Percentiles rank a stretch among this genome's conserved stretches.
Evolutionary conservation across 2,888 invertebrate genomes (phyloP).

Genomic region (Spodoptera littoralis): DNA sequence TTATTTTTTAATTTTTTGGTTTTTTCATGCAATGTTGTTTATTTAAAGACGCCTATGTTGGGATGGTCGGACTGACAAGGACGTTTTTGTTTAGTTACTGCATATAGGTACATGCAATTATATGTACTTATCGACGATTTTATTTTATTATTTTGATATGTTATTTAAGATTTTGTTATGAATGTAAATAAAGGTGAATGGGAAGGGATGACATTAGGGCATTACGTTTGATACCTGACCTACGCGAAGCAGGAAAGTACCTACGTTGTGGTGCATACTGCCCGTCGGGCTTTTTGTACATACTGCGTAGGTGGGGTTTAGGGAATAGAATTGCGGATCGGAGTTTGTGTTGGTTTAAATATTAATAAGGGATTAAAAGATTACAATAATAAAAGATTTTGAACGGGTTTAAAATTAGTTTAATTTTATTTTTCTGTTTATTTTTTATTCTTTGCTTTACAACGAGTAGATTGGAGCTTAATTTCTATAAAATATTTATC

Average conservation of each 20-base stretch:
- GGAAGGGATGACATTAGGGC: conserved; percentile 27
- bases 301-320: background rate
- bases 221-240: conserved; percentile 44
- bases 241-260: conserved; percentile 28
- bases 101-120: conserved; percentile 33
- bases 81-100: conserved; percentile 55
- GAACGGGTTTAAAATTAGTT: too few relatives aligned
- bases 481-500: too few relatives aligned
- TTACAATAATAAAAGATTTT: too few relatives aligned
- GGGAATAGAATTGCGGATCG: background rate
- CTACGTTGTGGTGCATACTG: conserved; percentile 13
- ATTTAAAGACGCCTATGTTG: conserved; percentile 33
- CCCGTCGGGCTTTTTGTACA: background rate
- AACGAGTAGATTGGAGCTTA: too few relatives aligned
- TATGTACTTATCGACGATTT: conserved; percentile 10
- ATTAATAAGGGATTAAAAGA: too few relatives aligned
- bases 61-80: conserved; percentile 54
- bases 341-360: background rate
- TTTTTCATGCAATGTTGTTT: conserved; percentile 18
- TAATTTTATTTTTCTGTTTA: too few relatives aligned
- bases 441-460: too few relatives aligned
- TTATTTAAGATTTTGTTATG: conserved; percentile 20
- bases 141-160: conserved; percentile 1
- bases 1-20: background rate
- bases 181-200: conserved; percentile 30